Conservation (phyloP, 1,140 invertebrate species). For the Tribolium castaneum region DNA sequence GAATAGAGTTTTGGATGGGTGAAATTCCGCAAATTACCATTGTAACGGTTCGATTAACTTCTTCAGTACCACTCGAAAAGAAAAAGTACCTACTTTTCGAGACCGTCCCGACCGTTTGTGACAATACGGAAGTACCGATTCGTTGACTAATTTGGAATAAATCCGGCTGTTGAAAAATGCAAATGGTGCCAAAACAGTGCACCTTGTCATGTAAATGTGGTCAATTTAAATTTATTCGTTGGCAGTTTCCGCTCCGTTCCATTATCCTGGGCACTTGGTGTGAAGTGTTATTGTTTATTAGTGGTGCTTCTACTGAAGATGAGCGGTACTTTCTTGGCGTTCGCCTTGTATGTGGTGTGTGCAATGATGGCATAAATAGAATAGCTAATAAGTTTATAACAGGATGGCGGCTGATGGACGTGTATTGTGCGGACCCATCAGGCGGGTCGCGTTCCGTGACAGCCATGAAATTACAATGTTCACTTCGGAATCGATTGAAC, state of each 20-base stretch:
- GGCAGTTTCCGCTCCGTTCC: slow-evolving; percentile 14
- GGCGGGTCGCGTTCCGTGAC: slow-evolving; percentile 59
- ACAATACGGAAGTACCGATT: background rate
- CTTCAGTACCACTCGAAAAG: background rate
- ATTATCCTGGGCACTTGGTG: slow-evolving; percentile 27
- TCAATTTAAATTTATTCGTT: slow-evolving; percentile 20
- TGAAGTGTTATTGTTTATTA: slow-evolving; percentile 35
- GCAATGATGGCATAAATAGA: slow-evolving; percentile 50
- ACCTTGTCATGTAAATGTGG: slow-evolving; percentile 25
- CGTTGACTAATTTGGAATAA: background rate
- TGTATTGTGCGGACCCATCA: slow-evolving; percentile 59
- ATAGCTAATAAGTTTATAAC: slow-evolving; percentile 61
- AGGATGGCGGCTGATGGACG: slow-evolving; percentile 57
- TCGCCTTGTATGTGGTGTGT: slow-evolving; percentile 6
- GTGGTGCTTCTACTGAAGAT: slow-evolving; percentile 1
- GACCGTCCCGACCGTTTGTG: background rate
- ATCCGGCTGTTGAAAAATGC: slow-evolving; percentile 9
- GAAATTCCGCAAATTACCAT: slow-evolving; percentile 30
- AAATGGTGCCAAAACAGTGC: background rate
- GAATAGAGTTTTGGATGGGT: slow-evolving; percentile 1
- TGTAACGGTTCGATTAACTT: slow-evolving; percentile 11
- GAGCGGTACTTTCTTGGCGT: slow-evolving; percentile 28
- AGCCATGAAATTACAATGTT: slow-evolving; percentile 64
- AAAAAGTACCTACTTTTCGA: background rate
- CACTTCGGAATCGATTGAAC: slow-evolving; percentile 61